Conservation (phyloP, 2,113 vertebrate species). For the Dendropsophus ebraccatus region DNA sequence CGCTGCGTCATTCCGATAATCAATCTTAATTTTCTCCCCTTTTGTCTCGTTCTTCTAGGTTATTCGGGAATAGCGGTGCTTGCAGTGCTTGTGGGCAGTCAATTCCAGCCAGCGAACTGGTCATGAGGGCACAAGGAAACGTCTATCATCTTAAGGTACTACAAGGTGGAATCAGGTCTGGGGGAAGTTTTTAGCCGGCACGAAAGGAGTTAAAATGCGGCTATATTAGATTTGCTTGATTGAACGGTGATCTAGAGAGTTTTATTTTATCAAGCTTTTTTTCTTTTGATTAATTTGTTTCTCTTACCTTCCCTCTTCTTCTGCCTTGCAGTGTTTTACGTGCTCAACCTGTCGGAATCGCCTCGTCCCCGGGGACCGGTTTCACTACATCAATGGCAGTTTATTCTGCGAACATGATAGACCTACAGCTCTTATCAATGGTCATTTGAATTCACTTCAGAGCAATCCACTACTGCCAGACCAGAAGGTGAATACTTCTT, state of each 20-base stretch:
- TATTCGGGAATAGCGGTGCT: conserved; percentile 98
- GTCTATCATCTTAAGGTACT: conserved; percentile 99
- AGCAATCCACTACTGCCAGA: conserved; percentile 98
- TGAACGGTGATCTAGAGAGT: conserved; percentile 31
- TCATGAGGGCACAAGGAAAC: conserved; percentile 98
- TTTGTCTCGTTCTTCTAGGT: conserved; percentile 81
- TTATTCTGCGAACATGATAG: conserved; percentile 99
- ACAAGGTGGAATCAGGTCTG: too few species aligned
- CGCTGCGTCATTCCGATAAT: neutral
- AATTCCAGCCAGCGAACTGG: conserved; percentile 96
- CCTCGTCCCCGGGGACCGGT: conserved; percentile 96
- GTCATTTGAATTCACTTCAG: conserved; percentile 99
- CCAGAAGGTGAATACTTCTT: conserved; percentile 92
- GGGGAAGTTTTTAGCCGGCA: neutral
- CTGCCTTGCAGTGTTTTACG: conserved; percentile 90
- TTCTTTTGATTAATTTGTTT: conserved; percentile 28
- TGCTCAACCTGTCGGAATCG: conserved; percentile 99
- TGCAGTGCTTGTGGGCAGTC: conserved; percentile 99
- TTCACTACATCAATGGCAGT: conserved; percentile 99
- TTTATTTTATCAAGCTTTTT: conserved; percentile 22
- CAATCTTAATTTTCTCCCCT: neutral
- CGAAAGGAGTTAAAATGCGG: neutral
- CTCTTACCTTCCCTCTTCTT: conserved; percentile 60
- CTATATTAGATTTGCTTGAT: too few species aligned
- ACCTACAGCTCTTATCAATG: conserved; percentile 99